Conservation (phyloP, 2,888 invertebrate genomes). For the Pristionchus exspectatus region DNA sequence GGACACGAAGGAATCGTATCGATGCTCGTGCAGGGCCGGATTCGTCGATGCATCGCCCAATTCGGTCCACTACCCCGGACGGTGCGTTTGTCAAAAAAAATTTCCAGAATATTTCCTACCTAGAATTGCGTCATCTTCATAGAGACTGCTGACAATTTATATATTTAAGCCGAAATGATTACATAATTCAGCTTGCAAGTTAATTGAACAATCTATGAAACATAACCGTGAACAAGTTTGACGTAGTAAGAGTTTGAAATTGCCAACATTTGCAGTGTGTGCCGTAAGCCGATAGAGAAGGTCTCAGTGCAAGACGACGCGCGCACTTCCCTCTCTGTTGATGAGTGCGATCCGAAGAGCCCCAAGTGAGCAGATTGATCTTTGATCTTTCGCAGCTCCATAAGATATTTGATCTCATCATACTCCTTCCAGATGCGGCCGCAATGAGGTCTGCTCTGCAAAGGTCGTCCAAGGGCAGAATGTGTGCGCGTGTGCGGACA, state of each 20-base stretch:
- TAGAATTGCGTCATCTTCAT: no score
- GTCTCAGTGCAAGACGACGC: slow-evolving; percentile 35
- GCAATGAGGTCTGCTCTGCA: slow-evolving; percentile 74
- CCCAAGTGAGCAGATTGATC: slow-evolving; percentile 48
- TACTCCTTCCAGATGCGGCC: slow-evolving; percentile 62
- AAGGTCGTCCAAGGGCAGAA: slow-evolving; percentile 63
- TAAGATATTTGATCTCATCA: background rate
- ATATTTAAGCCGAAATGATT: no score
- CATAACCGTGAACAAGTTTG: background rate
- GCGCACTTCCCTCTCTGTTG: slow-evolving; percentile 66
- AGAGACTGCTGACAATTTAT: no score
- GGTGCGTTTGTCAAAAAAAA: slow-evolving; percentile 49
- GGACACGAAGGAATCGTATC: slow-evolving; percentile 89
- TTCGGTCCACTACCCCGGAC: slow-evolving; percentile 77
- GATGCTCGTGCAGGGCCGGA: slow-evolving; percentile 90
- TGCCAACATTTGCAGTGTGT: slow-evolving; percentile 57
- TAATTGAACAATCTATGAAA: background rate
- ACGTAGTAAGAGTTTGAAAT: background rate
- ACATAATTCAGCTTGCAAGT: background rate
- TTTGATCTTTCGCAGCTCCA: background rate
- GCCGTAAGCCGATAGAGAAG: slow-evolving; percentile 68
- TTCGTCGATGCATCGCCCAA: slow-evolving; percentile 83
- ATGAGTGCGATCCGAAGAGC: slow-evolving; percentile 67
- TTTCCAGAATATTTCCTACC: no score
- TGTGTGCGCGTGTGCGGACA: slow-evolving; percentile 75